Conservation (phyloP, 1,140 invertebrate species). For the Sitophilus oryzae region DNA sequence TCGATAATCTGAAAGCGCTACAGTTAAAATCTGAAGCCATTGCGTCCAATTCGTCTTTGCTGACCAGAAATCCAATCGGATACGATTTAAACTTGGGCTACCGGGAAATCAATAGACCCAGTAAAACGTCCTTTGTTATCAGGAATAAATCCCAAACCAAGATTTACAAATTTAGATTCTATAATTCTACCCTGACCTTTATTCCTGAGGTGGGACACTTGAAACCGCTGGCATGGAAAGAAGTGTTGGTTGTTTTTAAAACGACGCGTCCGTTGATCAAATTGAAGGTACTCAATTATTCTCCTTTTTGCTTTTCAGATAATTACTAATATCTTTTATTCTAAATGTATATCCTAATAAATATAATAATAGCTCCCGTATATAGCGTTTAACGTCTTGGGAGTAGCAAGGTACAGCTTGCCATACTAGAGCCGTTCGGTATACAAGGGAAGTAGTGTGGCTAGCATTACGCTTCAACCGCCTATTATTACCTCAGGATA, state of each 20-base stretch:
- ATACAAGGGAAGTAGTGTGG: too few species aligned
- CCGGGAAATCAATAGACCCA: constrained; percentile 24
- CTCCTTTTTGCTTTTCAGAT: too few species aligned
- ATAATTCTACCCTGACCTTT: constrained; percentile 28
- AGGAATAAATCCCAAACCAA: constrained; percentile 26
- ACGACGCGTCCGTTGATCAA: constrained; percentile 23
- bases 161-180: constrained; percentile 35
- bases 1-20: constrained; percentile 18
- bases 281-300: too few species aligned
- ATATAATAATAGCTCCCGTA: background rate
- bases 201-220: constrained; percentile 35
- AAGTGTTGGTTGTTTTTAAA: constrained; percentile 34
- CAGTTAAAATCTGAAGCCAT: background rate
- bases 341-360: too few species aligned
- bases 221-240: constrained; percentile 30
- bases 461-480: too few species aligned
- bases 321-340: too few species aligned
- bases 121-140: constrained; percentile 31
- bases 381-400: too few species aligned
- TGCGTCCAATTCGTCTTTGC: background rate
- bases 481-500: too few species aligned
- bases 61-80: constrained; percentile 6
- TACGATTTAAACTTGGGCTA: constrained; percentile 33
- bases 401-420: too few species aligned
- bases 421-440: too few species aligned